Conservation (phyloP, 2,888 invertebrate genomes). For the Heliconius sara region DNA sequence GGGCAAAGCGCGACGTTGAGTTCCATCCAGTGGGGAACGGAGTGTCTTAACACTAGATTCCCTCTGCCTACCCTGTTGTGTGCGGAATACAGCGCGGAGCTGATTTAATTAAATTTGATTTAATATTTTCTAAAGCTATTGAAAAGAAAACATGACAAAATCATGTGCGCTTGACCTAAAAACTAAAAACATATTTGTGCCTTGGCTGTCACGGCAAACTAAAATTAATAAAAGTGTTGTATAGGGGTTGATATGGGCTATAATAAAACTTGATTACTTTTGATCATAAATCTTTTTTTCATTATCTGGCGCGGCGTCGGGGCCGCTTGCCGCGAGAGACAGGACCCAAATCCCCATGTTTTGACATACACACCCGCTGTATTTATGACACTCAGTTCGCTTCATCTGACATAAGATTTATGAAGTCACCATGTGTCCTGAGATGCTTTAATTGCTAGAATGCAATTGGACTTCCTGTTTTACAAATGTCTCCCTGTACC, state of each 20-base stretch:
- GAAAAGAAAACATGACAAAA: not conserved
- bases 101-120: too few species aligned
- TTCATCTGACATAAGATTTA: slow-evolving; percentile 77
- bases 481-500: slow-evolving; percentile 1
- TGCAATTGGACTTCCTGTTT: slow-evolving; percentile 56
- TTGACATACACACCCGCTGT: slow-evolving; percentile 79
- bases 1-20: too few species aligned
- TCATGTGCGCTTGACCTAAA: not conserved
- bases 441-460: slow-evolving; percentile 72
- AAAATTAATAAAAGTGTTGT: slow-evolving; percentile 56
- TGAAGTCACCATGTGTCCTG: slow-evolving; percentile 80
- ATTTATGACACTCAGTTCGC: slow-evolving; percentile 77
- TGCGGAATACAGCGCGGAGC: too few species aligned
- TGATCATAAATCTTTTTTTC: slow-evolving; percentile 83
- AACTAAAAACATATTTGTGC: not conserved
- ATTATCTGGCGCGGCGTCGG: slow-evolving; percentile 73
- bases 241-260: slow-evolving; percentile 68
- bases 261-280: slow-evolving; percentile 82
- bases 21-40: too few species aligned
- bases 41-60: too few species aligned
- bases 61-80: too few species aligned
- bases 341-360: slow-evolving; percentile 79
- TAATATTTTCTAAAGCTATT: not conserved
- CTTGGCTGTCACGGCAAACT: slow-evolving; percentile 55
- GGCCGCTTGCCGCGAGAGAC: slow-evolving; percentile 59